These are phyloP conservation scores for Vombatus ursinus DNA, from an alignment of 2,113 vertebrate species.

Conservation along the genomic window DNA sequence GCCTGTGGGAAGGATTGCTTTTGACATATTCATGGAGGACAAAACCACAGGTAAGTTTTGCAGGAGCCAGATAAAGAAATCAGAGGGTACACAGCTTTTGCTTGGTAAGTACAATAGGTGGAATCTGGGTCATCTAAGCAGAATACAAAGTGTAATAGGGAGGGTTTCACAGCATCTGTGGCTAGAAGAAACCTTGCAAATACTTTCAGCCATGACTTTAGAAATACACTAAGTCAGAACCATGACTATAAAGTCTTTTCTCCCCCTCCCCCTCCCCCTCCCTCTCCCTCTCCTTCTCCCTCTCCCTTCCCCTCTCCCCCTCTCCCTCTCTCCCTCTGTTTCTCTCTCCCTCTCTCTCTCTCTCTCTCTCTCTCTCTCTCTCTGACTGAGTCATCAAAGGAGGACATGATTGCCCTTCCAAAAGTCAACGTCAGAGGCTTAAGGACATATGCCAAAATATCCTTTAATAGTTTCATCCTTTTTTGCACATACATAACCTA, in stretches of 20 bases:
- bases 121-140: background rate
- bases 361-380: background rate
- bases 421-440: background rate
- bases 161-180: background rate
- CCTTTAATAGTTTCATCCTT: background rate
- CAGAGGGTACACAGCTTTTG: background rate
- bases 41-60: conserved; percentile 81
- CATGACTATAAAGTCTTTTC: background rate
- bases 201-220: background rate
- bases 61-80: background rate
- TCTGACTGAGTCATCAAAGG: background rate
- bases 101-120: background rate
- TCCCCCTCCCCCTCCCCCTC: background rate
- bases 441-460: background rate
- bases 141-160: background rate
- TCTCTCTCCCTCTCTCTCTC: background rate
- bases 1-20: conserved; percentile 85
- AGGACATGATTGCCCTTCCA: background rate
- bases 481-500: too few species aligned
- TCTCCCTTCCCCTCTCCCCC: too few species aligned
- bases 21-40: conserved; percentile 86
- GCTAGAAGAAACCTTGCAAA: background rate
- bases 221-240: background rate
- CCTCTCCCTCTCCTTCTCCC: background rate
- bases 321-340: background rate